Evolutionary conservation across 1,140 invertebrate species (phyloP).

Genomic region (Heliothis subflexa): DNA sequence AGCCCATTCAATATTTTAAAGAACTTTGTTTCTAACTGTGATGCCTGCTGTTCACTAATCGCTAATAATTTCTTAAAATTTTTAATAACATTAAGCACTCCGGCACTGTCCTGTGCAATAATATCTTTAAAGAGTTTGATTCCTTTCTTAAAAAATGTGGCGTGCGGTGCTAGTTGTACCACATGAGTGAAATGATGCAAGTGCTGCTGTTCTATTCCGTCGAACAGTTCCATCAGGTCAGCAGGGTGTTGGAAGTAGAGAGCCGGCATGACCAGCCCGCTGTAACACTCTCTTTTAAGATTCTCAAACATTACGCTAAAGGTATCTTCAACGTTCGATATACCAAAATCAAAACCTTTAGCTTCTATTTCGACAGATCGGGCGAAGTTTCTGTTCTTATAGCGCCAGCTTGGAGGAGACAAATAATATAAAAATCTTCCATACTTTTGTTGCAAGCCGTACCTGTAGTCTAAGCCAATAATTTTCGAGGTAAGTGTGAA

Average conservation of each 20-base stretch:
- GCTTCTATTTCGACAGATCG: conserved; percentile 77
- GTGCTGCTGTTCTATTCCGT: conserved; percentile 87
- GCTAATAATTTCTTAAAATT: conserved; percentile 62
- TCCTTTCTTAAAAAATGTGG: conserved; percentile 60
- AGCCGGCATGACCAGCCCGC: conserved; percentile 74
- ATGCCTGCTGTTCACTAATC: conserved; percentile 61
- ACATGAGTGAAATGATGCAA: conserved; percentile 74
- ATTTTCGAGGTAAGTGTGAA: conserved; percentile 85
- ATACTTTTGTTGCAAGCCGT: conserved; percentile 88
- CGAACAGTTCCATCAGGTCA: conserved; percentile 87
- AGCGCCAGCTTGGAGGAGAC: conserved; percentile 87
- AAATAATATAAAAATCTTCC: conserved; percentile 89
- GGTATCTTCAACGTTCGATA: conserved; percentile 71
- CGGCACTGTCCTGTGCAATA: conserved; percentile 63
- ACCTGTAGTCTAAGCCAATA: conserved; percentile 87
- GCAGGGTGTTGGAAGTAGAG: conserved; percentile 87
- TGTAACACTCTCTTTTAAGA: conserved; percentile 82
- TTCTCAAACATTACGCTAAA: conserved; percentile 83
- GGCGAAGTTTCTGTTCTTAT: conserved; percentile 79
- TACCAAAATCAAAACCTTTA: conserved; percentile 76
- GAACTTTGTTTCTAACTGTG: conserved; percentile 68
- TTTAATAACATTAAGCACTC: conserved; percentile 62
- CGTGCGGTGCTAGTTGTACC: conserved; percentile 61
- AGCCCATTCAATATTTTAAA: conserved; percentile 70
- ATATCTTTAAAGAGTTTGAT: conserved; percentile 64